These are phyloP conservation scores for Ashinkailepas kermadecensis DNA, from an alignment of 2,888 invertebrate species.

Conservation along the genomic window DNA sequence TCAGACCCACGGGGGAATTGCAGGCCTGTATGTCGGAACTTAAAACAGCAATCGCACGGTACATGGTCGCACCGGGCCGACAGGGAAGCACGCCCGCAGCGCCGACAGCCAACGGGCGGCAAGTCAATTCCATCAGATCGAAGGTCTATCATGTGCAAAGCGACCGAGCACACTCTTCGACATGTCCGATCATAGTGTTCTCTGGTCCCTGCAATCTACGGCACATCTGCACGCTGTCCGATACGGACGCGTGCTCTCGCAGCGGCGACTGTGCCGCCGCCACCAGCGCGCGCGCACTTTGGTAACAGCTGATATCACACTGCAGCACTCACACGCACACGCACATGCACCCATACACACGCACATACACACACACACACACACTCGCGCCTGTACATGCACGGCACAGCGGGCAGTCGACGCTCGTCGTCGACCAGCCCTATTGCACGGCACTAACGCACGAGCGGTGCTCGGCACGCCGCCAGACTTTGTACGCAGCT, in stretches of 20 bases:
- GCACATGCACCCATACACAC: no score
- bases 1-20: no score
- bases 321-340: neutral
- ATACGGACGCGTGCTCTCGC: neutral
- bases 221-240: neutral
- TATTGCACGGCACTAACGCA: slow-evolving; percentile 4
- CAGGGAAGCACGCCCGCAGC: neutral
- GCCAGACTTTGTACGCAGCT: neutral
- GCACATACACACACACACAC: no score
- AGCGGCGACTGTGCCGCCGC: neutral
- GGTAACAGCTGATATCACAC: slow-evolving; percentile 22
- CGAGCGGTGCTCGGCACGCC: neutral
- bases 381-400: no score
- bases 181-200: neutral
- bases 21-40: neutral
- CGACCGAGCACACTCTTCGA: neutral
- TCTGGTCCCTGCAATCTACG: slow-evolving; percentile 3
- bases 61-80: neutral
- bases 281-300: neutral
- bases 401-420: no score
- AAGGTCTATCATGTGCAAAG: neutral
- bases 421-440: no score
- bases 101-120: neutral
- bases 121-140: slow-evolving; percentile 9
- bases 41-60: neutral